These are phyloP conservation scores for Trichonephila clavipes DNA, from an alignment of 1,140 invertebrate species.

Conservation along the genomic window DNA sequence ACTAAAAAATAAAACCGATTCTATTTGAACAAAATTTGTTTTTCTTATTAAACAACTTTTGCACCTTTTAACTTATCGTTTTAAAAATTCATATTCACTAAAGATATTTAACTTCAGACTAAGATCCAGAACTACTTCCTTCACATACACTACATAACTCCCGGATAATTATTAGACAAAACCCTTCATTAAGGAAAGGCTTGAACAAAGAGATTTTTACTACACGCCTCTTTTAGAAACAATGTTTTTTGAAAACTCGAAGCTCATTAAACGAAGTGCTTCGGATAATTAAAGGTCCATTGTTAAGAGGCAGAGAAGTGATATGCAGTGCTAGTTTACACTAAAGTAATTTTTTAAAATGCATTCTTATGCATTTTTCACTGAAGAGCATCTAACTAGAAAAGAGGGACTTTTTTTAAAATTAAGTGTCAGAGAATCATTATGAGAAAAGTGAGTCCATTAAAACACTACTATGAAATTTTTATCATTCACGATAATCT, in stretches of 20 bases:
- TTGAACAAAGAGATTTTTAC: neutral
- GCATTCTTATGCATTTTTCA: too few species aligned
- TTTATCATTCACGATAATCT: neutral
- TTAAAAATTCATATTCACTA: too few species aligned
- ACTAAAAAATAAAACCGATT: too few species aligned
- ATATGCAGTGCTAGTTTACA: neutral
- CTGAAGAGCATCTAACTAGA: neutral
- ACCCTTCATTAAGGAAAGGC: neutral
- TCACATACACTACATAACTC: neutral
- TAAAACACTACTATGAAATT: neutral
- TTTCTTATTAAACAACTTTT: too few species aligned
- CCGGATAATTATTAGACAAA: neutral
- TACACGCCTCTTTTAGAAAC: neutral
- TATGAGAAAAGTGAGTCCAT: neutral
- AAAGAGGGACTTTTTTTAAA: neutral
- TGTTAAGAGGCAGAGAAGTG: neutral
- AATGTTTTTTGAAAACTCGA: neutral
- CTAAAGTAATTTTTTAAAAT: too few species aligned
- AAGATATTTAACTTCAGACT: too few species aligned
- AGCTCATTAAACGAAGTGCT: conserved; percentile 6
- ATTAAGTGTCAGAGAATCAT: neutral
- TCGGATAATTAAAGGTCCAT: conserved; percentile 11
- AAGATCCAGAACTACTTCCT: neutral
- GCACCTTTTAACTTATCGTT: too few species aligned
- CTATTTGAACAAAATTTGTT: too few species aligned